Base-by-base conservation (phyloP, 2,888 invertebrate species). In the Caenorhabditis imperialis region DNA sequence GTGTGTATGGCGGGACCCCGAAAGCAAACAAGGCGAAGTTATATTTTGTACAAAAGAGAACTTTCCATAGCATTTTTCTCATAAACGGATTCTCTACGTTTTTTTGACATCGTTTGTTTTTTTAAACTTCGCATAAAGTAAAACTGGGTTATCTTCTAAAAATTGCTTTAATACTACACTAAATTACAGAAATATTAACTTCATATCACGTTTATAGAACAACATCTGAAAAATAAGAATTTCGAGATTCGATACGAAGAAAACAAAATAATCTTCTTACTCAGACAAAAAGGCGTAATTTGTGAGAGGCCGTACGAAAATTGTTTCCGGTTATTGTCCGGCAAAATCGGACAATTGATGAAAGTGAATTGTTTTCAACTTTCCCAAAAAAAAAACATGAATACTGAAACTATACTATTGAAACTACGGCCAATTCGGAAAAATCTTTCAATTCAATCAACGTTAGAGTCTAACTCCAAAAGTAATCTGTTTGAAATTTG, bases 311-410 rank as follows among this genome's bases (percentile, higher is more conserved):
- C 54, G 38, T 10, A 25, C 10, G 27, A 62, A 54, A 63, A 54
- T 63, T 54, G 47, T 54, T 63, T 63, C 62, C 62, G 62, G 62
- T 63, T 63, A 63, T 63, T 54, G 62, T 63, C 47, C 38, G 38
- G 47, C 62, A 18, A 47, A 38, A 63, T 63, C 62, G 53, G 16
- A 3, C 40, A 18, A 40, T 40, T 47, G 45, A 51, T 44, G 51
- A 50, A 45, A 63, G 47, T 47, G 47, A 45, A 47, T 61, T 51
- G 22, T 38, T 48, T 60, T 60, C 30, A 12, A 14, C 44, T 61
- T 50, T 30, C 12, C 47, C 37, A 23, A 53, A 4, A 27, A 23
- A 22, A 35, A 45, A n/a, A 35, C 22, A 37, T 27, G 18, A 35
- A 30, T 20, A 30, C 3, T 10, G 10, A 23, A 20, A 44, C 44